A percentile compares a stretch with the other conserved stretches of the same genome.
Evolutionary conservation across 2,888 invertebrate genomes (phyloP).

Genomic region (Agonopterix heracliana): DNA sequence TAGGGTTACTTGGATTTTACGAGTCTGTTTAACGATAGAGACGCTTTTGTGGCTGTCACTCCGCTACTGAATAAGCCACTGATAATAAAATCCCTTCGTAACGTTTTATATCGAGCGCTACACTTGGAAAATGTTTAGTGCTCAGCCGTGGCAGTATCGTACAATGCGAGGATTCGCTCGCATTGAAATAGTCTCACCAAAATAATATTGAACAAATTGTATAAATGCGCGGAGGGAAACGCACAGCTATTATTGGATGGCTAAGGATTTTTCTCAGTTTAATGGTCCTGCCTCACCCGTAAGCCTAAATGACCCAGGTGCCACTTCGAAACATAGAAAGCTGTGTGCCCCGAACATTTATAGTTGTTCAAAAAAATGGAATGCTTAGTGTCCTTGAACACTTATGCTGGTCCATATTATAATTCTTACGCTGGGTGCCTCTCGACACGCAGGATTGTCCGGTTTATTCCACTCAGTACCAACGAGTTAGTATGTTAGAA

Average conservation of each 20-base stretch:
- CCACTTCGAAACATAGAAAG: too few species aligned
- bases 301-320: too few species aligned
- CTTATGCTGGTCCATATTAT: too few species aligned
- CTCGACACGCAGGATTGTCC: too few species aligned
- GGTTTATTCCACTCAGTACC: too few species aligned
- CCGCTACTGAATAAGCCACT: constrained; percentile 6
- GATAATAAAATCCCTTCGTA: constrained; percentile 10
- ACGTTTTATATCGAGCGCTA: constrained; percentile 7
- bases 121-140: constrained; percentile 11
- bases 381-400: too few species aligned
- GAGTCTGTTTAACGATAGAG: background rate
- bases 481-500: too few species aligned
- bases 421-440: too few species aligned
- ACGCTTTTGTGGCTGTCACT: constrained; percentile 4
- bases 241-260: constrained; percentile 3
- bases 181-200: constrained; percentile 20
- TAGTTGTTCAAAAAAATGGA: too few species aligned
- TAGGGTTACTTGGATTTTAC: background rate
- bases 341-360: too few species aligned
- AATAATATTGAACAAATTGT: constrained; percentile 24
- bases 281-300: too few species aligned
- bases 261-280: too few species aligned
- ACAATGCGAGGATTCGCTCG: constrained; percentile 14
- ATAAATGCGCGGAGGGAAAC: constrained; percentile 32
- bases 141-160: constrained; percentile 12